Conservation (phyloP, 2,888 invertebrate species). For the Sinopyrophorus schimmeli region DNA sequence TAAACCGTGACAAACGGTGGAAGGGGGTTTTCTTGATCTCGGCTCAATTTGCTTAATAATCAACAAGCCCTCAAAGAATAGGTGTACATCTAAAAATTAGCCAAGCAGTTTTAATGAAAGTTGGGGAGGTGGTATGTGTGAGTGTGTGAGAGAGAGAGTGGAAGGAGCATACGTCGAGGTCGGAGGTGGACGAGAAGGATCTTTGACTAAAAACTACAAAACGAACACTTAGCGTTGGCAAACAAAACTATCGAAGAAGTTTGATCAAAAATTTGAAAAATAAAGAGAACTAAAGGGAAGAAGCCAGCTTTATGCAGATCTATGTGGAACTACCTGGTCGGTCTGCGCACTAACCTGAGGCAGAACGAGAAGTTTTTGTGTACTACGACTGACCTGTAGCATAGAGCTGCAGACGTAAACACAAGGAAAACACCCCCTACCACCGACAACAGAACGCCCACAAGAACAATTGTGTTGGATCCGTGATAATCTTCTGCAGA, state of each 20-base stretch:
- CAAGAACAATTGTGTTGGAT: conserved; percentile 96
- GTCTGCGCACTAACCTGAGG: conserved; percentile 97
- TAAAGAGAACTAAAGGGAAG: conserved; percentile 40
- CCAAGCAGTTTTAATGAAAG: too few relatives aligned
- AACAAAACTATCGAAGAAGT: too few relatives aligned
- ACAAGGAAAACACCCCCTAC: conserved; percentile 99
- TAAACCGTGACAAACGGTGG: conserved; percentile 46
- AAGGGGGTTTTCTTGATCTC: conserved; percentile 42
- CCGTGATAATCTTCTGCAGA: conserved; percentile 92
- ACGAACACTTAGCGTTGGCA: conserved; percentile 31
- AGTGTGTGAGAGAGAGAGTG: too few relatives aligned
- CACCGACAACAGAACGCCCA: conserved; percentile 97
- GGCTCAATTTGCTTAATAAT: conserved; percentile 10
- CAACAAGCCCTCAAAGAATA: conserved; percentile 5
- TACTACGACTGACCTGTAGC: conserved; percentile 99
- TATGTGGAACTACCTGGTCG: conserved; percentile 68
- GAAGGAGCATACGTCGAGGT: too few relatives aligned
- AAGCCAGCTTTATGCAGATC: conserved; percentile 53
- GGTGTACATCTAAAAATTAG: conserved; percentile 1
- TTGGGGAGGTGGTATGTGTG: too few relatives aligned
- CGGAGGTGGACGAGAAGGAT: too few relatives aligned
- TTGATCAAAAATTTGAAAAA: conserved; percentile 36
- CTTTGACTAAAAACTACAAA: too few relatives aligned
- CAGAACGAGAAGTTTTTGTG: conserved; percentile 98
- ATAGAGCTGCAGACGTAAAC: conserved; percentile 98